Base-by-base conservation (phyloP, 2,888 invertebrate species). In the Rhyacophila evoluta region DNA sequence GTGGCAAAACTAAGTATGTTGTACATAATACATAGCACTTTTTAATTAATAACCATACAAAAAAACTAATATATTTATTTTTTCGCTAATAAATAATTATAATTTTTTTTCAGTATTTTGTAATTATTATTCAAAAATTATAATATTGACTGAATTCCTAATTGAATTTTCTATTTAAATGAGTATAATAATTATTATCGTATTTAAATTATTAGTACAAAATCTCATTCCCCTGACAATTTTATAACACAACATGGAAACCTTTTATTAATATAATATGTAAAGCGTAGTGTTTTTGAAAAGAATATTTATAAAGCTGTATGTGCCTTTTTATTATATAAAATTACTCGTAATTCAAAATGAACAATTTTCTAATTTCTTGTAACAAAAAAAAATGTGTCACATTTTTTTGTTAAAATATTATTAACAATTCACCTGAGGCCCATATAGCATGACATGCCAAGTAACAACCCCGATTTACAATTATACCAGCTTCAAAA, bases 11-110 rank as follows among this genome's bases (percentile, higher is more conserved):
- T 55, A 55, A 19, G 15, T 41, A 3, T 41, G 5, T 55, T 55
- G 2, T 33, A 33, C 33, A 39, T 68, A 41, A 78, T 67, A 12
- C n/a, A 70, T 39, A 78, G 28, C 36, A 36, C 39, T 36, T 19
- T 37, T 33, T 15, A 41, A 55, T 74, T 55, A 15, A 8, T 55
- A 72, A 67, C 29, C 12, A 29, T 36, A 33, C n/a, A 70, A 70
- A 70, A 69, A 27, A 41, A 41, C 19, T 41, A 41, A 41, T 10
- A 8, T 19, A 5, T 1, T 1, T 41, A 15, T 41, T 19, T 41
- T 41, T 41, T 41, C 41, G 15, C 41, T 15, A 15, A 41, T 15
- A 15, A 41, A 19, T 10, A 19, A 19, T 55, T 19, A 2, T n/a
- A 55, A 1, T 8, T 55, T 12, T 19, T 19, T 19, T 6, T 6